phyloP scores from a whole-genome alignment of 2,797 vertebrate genomes.

The Ceyx erithaca region DNA sequence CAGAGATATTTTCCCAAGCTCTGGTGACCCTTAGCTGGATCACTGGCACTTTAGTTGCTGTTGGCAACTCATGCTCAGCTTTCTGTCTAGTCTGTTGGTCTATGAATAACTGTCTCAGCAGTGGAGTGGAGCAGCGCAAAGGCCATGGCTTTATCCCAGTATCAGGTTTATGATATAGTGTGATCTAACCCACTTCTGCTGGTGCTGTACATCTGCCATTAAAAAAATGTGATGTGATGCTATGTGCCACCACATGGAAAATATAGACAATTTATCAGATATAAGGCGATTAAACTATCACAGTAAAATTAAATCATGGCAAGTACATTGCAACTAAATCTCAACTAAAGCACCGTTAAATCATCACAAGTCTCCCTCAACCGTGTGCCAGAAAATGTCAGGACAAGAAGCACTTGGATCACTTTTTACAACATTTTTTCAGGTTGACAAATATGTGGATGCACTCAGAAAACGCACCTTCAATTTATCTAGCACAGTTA shows the following conservation, averaged over 20 bases:
- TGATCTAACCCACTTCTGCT: not conserved
- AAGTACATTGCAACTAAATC: not conserved
- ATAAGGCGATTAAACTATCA: not conserved
- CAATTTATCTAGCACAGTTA: not conserved
- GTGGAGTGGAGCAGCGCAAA: not conserved
- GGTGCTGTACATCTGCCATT: not conserved
- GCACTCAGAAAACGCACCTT: not conserved
- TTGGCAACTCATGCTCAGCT: not conserved
- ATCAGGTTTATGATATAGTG: not conserved
- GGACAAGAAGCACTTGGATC: not conserved
- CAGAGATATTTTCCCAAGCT: constrained; percentile 11
- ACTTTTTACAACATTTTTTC: not conserved
- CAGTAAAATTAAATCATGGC: not conserved
- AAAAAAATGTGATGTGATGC: not conserved
- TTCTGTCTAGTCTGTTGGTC: not conserved
- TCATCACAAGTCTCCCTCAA: not conserved
- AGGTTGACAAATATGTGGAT: not conserved
- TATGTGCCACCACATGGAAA: not conserved
- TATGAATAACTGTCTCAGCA: not conserved
- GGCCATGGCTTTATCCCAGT: not conserved
- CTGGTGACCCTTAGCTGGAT: not conserved
- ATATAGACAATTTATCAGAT: not conserved
- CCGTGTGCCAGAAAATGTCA: not conserved
- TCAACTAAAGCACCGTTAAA: not conserved
- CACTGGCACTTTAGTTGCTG: not conserved